Evolutionary conservation across 2,888 invertebrate genomes (phyloP).

Genomic region (Lamellibrachia columna): DNA sequence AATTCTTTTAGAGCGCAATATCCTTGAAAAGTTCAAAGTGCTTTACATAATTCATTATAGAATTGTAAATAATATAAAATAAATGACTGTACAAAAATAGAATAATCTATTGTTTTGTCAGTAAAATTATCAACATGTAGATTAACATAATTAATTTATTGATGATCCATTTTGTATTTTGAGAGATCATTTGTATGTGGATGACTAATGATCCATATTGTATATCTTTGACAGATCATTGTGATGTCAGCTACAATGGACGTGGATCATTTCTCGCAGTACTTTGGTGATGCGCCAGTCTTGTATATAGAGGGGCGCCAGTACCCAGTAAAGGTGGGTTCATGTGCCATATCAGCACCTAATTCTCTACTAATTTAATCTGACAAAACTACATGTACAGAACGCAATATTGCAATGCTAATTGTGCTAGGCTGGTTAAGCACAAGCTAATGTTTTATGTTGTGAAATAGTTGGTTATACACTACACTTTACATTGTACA

Average conservation of each 20-base stretch:
- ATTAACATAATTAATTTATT: neutral
- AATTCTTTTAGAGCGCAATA: too few species aligned
- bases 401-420: neutral
- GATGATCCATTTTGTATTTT: neutral
- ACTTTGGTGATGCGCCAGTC: constrained; percentile 86
- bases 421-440: neutral
- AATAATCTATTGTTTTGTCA: neutral
- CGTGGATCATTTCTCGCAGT: constrained; percentile 88
- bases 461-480: neutral
- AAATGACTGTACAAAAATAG: neutral
- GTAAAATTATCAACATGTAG: neutral
- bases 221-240: constrained; percentile 72
- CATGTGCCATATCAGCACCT: neutral
- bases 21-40: too few species aligned
- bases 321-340: constrained; percentile 71
- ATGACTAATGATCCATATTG: constrained; percentile 40
- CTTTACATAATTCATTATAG: too few species aligned
- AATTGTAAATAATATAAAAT: too few species aligned
- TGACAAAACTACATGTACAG: neutral
- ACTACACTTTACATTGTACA: neutral
- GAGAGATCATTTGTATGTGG: neutral
- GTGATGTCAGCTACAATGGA: constrained; percentile 98
- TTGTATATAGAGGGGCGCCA: constrained; percentile 91
- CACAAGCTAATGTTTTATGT: neutral
- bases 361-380: neutral